A percentile compares a stretch with the other conserved stretches of the same genome.
These are phyloP conservation scores for Hystrix cristata DNA, from an alignment of 2,113 vertebrate genomes.

Conservation along the genomic window DNA sequence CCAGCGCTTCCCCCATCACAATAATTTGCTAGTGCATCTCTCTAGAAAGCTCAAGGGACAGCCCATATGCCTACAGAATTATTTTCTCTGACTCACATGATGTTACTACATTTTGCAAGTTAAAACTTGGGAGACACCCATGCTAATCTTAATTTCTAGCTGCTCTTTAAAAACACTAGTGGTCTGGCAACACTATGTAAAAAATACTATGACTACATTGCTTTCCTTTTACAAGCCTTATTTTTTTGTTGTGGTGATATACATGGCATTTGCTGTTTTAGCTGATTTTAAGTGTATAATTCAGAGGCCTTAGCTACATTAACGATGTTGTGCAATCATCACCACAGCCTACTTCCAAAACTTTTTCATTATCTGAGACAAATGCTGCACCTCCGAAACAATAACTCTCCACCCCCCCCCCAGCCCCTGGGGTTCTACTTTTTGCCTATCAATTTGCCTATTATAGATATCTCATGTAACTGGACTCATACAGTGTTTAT, in stretches of 20 bases:
- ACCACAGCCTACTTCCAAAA: neutral
- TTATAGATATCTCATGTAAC: neutral
- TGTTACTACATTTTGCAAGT: neutral
- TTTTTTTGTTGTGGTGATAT: neutral
- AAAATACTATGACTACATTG: neutral
- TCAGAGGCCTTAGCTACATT: neutral
- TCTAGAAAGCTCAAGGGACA: neutral
- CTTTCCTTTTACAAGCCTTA: neutral
- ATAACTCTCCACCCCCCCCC: neutral
- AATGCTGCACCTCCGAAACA: neutral
- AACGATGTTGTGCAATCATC: neutral
- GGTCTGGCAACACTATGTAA: neutral
- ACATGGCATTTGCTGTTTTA: neutral
- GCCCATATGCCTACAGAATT: neutral
- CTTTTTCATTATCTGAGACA: neutral
- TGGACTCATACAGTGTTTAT: neutral
- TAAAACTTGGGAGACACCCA: neutral
- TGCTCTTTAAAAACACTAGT: neutral
- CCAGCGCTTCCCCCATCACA: neutral
- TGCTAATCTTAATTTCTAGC: neutral
- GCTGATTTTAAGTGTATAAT: neutral
- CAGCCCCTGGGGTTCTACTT: neutral
- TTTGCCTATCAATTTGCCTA: neutral
- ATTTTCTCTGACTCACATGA: neutral
- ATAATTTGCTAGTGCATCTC: neutral